Percentiles rank a stretch among this genome's conserved stretches.
These are phyloP conservation scores for Tiliqua scincoides DNA, from an alignment of 2,113 vertebrate genomes.

Conservation along the genomic window DNA sequence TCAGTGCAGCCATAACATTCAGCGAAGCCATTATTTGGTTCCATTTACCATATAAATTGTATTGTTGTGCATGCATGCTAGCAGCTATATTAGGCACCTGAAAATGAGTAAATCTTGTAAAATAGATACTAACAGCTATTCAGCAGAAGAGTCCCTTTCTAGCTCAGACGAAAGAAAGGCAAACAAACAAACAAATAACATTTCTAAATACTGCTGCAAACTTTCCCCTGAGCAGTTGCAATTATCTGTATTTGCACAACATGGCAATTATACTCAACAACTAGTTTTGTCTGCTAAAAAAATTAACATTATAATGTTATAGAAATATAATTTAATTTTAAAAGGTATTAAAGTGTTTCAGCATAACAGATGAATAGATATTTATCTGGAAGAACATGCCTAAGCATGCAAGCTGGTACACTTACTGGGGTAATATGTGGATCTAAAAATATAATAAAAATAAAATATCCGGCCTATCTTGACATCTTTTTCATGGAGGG, in stretches of 20 bases:
- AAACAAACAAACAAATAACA: conserved; percentile 47
- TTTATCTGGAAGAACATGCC: conserved; percentile 53
- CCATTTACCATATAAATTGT: conserved; percentile 91
- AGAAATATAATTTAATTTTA: conserved; percentile 57
- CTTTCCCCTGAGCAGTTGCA: conserved; percentile 61
- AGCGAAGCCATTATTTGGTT: conserved; percentile 86
- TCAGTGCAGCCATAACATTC: conserved; percentile 87
- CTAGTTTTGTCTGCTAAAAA: conserved; percentile 22
- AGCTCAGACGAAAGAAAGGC: conserved; percentile 53
- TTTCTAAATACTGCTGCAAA: conserved; percentile 54
- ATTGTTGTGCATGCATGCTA: conserved; percentile 85
- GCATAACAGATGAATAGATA: conserved; percentile 37
- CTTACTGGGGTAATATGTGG: conserved; percentile 32
- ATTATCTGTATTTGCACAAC: conserved; percentile 62
- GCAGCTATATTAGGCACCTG: conserved; percentile 83
- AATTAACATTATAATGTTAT: conserved; percentile 19
- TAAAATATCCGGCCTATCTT: conserved; percentile 42
- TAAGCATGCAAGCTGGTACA: conserved; percentile 46
- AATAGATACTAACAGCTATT: conserved; percentile 80
- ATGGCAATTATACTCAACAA: conserved; percentile 35
- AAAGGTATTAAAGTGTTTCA: conserved; percentile 61
- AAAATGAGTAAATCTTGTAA: conserved; percentile 86
- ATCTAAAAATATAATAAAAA: conserved; percentile 51
- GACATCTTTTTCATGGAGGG: conserved; percentile 61
- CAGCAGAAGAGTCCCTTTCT: conserved; percentile 67